Conservation (phyloP, 2,888 invertebrate species). For the Tyria jacobaeae region DNA sequence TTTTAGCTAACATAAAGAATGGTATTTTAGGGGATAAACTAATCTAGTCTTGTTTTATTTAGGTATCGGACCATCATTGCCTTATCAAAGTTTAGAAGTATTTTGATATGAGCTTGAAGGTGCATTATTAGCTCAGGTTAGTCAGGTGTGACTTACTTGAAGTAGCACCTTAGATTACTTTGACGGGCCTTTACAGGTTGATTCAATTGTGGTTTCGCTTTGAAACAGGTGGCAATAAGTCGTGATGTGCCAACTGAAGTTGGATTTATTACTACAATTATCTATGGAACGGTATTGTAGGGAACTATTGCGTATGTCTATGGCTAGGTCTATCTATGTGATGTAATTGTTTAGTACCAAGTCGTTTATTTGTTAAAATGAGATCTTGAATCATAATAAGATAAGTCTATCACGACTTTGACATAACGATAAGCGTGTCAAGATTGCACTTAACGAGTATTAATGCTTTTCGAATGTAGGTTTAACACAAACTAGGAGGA, state of each 20-base stretch:
- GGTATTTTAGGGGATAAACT: too few relatives aligned
- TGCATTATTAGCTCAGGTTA: conserved; percentile 36
- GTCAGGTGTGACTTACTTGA: conserved; percentile 54
- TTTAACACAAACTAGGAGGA: too few relatives aligned
- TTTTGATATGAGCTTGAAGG: conserved; percentile 2
- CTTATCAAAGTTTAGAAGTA: background rate
- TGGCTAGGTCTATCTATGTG: background rate
- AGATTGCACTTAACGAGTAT: too few relatives aligned
- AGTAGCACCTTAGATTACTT: conserved; percentile 38
- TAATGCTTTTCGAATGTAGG: too few relatives aligned
- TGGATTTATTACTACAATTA: conserved; percentile 68
- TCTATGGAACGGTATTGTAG: conserved; percentile 42
- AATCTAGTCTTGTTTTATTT: too few relatives aligned
- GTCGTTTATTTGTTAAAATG: background rate
- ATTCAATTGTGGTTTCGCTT: conserved; percentile 64
- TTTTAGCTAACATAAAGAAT: too few relatives aligned
- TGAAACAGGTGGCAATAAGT: conserved; percentile 62
- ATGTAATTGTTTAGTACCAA: background rate
- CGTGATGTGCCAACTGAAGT: conserved; percentile 57
- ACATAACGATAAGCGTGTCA: too few relatives aligned
- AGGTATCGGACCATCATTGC: too few relatives aligned
- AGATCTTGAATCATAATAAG: too few relatives aligned
- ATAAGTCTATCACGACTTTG: too few relatives aligned
- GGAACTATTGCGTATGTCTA: conserved; percentile 40
- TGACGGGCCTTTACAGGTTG: conserved; percentile 57